Percentiles rank a stretch among this genome's conserved stretches.
Evolutionary conservation across 2,888 invertebrate species (phyloP).

Genomic region (Tenthredo scrophulariae): DNA sequence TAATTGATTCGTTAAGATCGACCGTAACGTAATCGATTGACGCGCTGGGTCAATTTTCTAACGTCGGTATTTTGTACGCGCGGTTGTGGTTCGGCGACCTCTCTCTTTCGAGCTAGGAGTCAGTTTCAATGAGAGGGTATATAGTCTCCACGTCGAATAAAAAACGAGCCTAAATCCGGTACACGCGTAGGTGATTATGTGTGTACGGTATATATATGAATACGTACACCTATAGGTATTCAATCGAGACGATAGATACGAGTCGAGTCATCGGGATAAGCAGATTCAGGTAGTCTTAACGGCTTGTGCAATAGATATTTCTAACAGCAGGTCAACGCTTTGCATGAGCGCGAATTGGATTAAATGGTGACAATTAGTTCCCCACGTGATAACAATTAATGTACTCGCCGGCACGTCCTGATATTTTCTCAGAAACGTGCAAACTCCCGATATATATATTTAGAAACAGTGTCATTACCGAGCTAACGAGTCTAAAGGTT

Average conservation of each 20-base stretch:
- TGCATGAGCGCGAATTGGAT: constrained; percentile 24
- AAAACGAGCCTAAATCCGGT: constrained; percentile 34
- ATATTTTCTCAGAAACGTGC: neutral
- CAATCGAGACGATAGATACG: neutral
- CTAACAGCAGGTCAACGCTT: constrained; percentile 31
- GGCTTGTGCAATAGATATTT: constrained; percentile 31
- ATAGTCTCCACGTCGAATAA: constrained; percentile 36
- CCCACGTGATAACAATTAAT: constrained; percentile 45
- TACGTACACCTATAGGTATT: neutral
- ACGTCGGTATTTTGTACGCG: constrained; percentile 29
- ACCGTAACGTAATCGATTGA: constrained; percentile 55
- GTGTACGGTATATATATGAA: neutral
- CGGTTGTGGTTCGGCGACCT: constrained; percentile 49
- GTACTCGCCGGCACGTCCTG: constrained; percentile 9
- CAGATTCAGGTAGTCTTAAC: constrained; percentile 8
- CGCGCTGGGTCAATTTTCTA: constrained; percentile 49
- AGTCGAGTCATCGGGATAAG: constrained; percentile 12
- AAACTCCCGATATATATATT: constrained; percentile 34
- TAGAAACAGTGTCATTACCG: neutral
- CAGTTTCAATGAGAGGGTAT: constrained; percentile 52
- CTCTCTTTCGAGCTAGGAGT: constrained; percentile 60
- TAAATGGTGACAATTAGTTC: constrained; percentile 30
- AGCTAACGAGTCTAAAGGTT: constrained; percentile 20
- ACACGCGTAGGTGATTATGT: constrained; percentile 4
- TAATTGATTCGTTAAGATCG: constrained; percentile 56